Conservation (phyloP, 2,113 vertebrate species). For the Nematolebias whitei region DNA sequence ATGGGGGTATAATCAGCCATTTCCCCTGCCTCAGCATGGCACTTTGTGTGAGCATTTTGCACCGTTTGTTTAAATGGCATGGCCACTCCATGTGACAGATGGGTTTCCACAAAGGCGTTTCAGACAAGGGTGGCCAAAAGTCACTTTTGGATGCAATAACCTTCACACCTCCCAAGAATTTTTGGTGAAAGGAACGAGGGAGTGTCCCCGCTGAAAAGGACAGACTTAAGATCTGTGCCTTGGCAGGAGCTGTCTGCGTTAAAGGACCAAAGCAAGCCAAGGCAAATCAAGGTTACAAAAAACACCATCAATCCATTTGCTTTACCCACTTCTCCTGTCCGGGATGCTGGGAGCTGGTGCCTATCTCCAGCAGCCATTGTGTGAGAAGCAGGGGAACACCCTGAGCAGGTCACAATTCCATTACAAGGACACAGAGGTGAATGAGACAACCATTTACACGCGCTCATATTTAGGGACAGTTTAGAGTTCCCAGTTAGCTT, state of each 20-base stretch:
- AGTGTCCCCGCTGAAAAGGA: constrained; percentile 29
- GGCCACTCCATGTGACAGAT: constrained; percentile 67
- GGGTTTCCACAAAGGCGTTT: constrained; percentile 58
- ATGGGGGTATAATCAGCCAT: constrained; percentile 58
- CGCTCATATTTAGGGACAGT: no score
- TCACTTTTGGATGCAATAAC: constrained; percentile 69
- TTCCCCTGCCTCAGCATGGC: constrained; percentile 65
- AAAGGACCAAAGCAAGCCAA: constrained; percentile 45
- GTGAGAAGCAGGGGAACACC: no score
- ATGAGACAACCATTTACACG: no score
- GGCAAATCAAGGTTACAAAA: constrained; percentile 18
- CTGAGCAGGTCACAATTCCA: no score
- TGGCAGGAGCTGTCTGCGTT: constrained; percentile 23
- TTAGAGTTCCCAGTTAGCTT: no score
- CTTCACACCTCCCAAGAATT: constrained; percentile 61
- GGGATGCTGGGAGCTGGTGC: no score
- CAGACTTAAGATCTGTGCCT: constrained; percentile 52
- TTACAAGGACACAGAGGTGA: no score
- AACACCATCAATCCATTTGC: not conserved
- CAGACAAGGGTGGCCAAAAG: constrained; percentile 52
- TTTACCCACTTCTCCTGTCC: no score
- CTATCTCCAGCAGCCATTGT: no score
- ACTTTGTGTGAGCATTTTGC: constrained; percentile 24
- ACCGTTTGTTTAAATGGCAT: constrained; percentile 49
- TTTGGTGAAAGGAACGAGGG: constrained; percentile 3